A percentile compares a stretch with the other conserved stretches of the same genome.
Conservation (phyloP, 2,888 invertebrate genomes). For the Ochropleura leucogaster region DNA sequence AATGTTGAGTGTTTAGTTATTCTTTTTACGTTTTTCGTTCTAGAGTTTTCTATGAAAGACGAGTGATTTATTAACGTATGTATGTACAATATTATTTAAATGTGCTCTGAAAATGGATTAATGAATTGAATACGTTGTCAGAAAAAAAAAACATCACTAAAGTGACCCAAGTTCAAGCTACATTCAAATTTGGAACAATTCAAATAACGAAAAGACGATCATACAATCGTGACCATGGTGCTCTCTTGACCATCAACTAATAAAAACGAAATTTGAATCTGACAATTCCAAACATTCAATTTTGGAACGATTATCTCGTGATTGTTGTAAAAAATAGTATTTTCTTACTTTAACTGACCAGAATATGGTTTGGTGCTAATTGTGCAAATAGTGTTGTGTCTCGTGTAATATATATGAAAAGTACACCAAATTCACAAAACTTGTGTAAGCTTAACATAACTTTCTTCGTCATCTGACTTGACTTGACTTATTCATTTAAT, state of each 20-base stretch:
- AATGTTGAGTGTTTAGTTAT: slow-evolving; percentile 9
- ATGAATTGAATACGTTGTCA: not conserved
- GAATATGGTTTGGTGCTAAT: not conserved
- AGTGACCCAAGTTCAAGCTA: not conserved
- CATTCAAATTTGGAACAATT: not conserved
- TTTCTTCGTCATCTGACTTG: not conserved
- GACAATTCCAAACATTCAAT: not conserved
- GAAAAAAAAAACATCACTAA: not conserved
- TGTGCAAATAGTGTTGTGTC: not conserved
- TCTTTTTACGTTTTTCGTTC: slow-evolving; percentile 6
- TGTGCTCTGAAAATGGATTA: not conserved
- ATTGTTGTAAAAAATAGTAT: not conserved
- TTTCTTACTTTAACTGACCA: not conserved
- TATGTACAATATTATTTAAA: not conserved
- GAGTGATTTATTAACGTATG: not conserved
- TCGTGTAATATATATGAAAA: not conserved
- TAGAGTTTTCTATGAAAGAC: not conserved
- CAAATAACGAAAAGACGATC: not conserved
- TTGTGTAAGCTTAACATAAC: not conserved
- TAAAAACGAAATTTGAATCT: not conserved
- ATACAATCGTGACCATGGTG: no score
- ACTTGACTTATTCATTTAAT: no score
- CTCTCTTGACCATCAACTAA: not conserved
- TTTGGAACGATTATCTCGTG: not conserved
- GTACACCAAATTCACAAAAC: not conserved